Evolutionary conservation across 2,888 invertebrate species (phyloP), one percentile per base, ranked within the genome.

Genomic region (Eurois occulta): DNA sequence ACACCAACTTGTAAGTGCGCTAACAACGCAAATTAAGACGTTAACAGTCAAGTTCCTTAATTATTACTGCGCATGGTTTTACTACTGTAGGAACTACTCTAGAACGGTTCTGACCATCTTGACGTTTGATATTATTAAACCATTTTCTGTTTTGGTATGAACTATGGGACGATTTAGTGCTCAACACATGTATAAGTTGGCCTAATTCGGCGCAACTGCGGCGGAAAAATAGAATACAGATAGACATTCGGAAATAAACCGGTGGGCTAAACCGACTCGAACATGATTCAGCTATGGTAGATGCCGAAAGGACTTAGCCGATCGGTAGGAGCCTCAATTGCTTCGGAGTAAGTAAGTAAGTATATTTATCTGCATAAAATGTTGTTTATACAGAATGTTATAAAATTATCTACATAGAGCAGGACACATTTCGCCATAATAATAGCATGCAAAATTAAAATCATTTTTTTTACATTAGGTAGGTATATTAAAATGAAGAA

Each of bases 21-120:
- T 81, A 78, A 78, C 84, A 81, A 81, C 60, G 70, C 80, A 83
- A 81, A 81, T 81, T 84, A 83, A 65, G 64, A 41, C 18, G 84
- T 78, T 81, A 62, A 83, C 78, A 62, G 84, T 78, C 62, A 41
- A 83, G 78, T 83, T 81, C 62, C 78, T 71, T 78, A 81, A 81
- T 80, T 71, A 67, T 83, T 81, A 84, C 38, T 81, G 68, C 62
- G 72, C 79, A 72, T 69, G 64, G 72, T 78, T 72, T 78, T 72
- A 78, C 68, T 71, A n/a, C 24, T 32, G 6, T 18, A 58, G 58
- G 38, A 77, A 76, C 60, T 41, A 38, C 60, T 70, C 60, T 60
- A 46, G 24, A 62, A 52, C 28, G 18, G 24, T 38, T 32, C 24
- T 55, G 32, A 55, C 46, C 60, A 41, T 78, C 66, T 71, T 43